Base-by-base conservation (phyloP, 1,140 invertebrate genomes). In the Megalopta genalis region DNA sequence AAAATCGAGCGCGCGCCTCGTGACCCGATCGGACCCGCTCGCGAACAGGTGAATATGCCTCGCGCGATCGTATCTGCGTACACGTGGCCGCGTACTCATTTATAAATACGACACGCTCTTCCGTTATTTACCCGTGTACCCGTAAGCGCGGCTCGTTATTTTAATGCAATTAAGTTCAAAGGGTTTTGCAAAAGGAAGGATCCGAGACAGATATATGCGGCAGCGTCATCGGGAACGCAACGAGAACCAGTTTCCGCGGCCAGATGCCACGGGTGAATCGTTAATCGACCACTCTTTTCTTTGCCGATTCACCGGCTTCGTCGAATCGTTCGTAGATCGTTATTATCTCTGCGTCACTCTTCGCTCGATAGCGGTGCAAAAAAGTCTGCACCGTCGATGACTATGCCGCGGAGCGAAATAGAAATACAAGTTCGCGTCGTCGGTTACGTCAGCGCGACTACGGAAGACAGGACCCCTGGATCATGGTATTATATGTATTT, bases 131-230 rank as follows among this genome's bases (percentile, higher is more conserved):
- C 23, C 18, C 52, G 64, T 68, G 67, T 66, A 39, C 65, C 25
- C 65, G 65, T 66, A 57, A 68, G 39, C 65, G 39, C 65, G 65
- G 66, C 75, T 77, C 75, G 66, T 77, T 77, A 77, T 52, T 70
- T 77, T 69, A 77, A 70, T 70, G 66, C 66, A 77, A 77, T 77
- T 69, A 70, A 46, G 57, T 77, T 70, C 75, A 70, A 77, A 77
- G 66, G 75, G 75, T 77, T 69, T 32, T 62, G 75, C 42, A 77
- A 77, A 77, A 77, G 25, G 57, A 77, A 77, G 37, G 25, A 60
- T 6, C 5, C 52, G 4, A 27, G 37, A 23, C 7, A 16, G 52
- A 68, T 69, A 37, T 25, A 69, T 57, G 54, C 8, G 54, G 7
- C 18, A n/a, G n/a, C 54, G 54, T 57, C 54, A 57, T n/a, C 49